Percentiles rank a stretch among this genome's conserved stretches.
Evolutionary conservation across 2,797 vertebrate genomes (phyloP).

Genomic region (Enteromius thamalakanensis): DNA sequence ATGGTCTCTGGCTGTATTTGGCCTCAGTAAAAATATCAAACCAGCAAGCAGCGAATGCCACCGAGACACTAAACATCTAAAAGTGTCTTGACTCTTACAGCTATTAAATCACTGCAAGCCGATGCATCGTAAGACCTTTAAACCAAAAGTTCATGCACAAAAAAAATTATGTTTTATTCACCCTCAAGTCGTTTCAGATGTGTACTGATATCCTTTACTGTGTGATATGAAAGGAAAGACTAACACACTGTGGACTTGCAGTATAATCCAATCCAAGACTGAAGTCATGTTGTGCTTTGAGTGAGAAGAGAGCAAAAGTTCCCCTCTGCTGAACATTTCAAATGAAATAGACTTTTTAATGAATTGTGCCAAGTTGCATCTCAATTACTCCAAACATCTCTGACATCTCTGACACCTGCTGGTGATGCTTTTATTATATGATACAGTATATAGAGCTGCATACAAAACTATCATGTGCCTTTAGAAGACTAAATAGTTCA

Average conservation of each 20-base stretch:
- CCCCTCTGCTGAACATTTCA: not conserved
- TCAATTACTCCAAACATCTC: too few species aligned
- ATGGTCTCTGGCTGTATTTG: not conserved
- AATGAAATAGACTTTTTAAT: not conserved
- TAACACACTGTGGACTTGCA: not conserved
- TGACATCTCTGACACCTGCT: not conserved
- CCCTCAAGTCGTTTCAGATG: not conserved
- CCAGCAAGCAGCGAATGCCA: not conserved
- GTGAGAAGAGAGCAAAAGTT: not conserved
- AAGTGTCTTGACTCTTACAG: not conserved
- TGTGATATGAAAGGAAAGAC: not conserved
- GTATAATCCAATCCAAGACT: not conserved
- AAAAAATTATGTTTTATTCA: not conserved
- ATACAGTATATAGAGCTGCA: not conserved
- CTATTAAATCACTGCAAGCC: not conserved
- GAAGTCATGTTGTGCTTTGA: not conserved
- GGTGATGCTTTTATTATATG: not conserved
- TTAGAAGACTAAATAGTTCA: too few species aligned
- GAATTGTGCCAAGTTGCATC: too few species aligned
- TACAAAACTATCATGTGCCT: not conserved
- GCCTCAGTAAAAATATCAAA: conserved; percentile 11
- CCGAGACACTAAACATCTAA: not conserved
- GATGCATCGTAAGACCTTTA: not conserved
- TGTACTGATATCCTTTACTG: not conserved
- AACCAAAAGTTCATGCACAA: not conserved